Conservation (phyloP, 1,140 invertebrate genomes). For the Acromyrmex echinatior region DNA sequence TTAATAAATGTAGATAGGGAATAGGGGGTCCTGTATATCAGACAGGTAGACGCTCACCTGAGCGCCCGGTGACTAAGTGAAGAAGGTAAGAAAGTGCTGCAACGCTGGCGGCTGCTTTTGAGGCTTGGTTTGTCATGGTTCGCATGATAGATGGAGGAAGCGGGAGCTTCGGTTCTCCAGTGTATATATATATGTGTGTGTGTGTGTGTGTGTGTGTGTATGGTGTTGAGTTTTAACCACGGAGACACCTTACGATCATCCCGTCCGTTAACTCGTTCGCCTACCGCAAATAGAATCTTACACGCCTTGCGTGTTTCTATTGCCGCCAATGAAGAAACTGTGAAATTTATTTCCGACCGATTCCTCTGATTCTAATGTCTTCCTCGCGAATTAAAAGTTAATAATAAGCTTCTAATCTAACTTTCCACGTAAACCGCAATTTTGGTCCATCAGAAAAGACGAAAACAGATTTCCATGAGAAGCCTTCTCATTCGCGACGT, state of each 20-base stretch:
- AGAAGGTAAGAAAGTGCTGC: constrained; percentile 74
- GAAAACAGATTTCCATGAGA: background rate
- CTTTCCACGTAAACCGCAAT: background rate
- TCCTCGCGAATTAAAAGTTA: background rate
- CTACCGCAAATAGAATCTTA: constrained; percentile 74
- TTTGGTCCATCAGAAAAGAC: background rate
- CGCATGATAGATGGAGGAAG: constrained; percentile 86
- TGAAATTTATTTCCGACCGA: constrained; percentile 32
- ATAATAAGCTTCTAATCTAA: background rate
- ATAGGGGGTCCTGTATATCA: constrained; percentile 73
- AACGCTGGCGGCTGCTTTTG: constrained; percentile 83
- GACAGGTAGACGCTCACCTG: constrained; percentile 80
- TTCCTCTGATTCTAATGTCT: constrained; percentile 11
- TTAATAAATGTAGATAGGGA: constrained; percentile 85
- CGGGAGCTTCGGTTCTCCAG: constrained; percentile 59
- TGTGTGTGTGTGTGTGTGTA: constrained; percentile 23
- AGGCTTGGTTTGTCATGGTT: constrained; percentile 86
- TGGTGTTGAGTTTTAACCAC: constrained; percentile 48
- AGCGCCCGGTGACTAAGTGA: constrained; percentile 73
- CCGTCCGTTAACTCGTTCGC: constrained; percentile 67
- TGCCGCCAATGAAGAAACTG: constrained; percentile 46
- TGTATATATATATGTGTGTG: constrained; percentile 21
- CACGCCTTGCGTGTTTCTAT: constrained; percentile 40
- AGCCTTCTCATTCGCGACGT: background rate
- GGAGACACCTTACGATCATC: constrained; percentile 77